Conservation (phyloP, 2,797 vertebrate species). For the Capromys pilorides region DNA sequence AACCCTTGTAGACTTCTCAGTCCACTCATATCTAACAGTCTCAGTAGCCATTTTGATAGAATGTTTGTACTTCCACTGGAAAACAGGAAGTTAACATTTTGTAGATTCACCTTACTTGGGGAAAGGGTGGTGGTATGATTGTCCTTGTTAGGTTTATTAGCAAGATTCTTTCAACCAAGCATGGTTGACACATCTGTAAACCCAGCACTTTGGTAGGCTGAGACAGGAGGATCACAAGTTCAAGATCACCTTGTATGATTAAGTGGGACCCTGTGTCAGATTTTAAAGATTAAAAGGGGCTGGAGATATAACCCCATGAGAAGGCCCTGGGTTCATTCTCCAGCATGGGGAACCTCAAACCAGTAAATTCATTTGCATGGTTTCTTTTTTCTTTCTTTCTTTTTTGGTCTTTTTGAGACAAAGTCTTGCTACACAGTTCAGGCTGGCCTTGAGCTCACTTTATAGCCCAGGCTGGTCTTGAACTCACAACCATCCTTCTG, state of each 20-base stretch:
- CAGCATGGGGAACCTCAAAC: background rate
- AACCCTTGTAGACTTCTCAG: background rate
- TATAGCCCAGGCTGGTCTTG: too few relatives aligned
- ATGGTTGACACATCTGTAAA: background rate
- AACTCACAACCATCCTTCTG: too few relatives aligned
- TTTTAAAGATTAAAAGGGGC: background rate
- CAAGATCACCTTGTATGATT: background rate
- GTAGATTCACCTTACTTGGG: background rate
- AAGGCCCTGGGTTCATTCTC: background rate
- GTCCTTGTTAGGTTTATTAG: slow-evolving; percentile 40
- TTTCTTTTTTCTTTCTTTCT: slow-evolving; percentile 17
- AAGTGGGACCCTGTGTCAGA: background rate
- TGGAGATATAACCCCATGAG: background rate
- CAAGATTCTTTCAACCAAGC: background rate
- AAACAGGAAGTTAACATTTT: background rate
- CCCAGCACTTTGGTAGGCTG: background rate
- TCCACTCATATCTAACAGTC: background rate
- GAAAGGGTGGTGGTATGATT: slow-evolving; percentile 14
- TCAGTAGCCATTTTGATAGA: background rate
- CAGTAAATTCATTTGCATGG: background rate
- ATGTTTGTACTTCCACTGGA: background rate
- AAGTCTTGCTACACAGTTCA: too few relatives aligned
- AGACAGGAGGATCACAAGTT: background rate
- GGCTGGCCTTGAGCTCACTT: too few relatives aligned
- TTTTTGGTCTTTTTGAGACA: too few relatives aligned